Evolutionary conservation across 1,140 invertebrate genomes (phyloP).

Genomic region (Dreissena polymorpha): DNA sequence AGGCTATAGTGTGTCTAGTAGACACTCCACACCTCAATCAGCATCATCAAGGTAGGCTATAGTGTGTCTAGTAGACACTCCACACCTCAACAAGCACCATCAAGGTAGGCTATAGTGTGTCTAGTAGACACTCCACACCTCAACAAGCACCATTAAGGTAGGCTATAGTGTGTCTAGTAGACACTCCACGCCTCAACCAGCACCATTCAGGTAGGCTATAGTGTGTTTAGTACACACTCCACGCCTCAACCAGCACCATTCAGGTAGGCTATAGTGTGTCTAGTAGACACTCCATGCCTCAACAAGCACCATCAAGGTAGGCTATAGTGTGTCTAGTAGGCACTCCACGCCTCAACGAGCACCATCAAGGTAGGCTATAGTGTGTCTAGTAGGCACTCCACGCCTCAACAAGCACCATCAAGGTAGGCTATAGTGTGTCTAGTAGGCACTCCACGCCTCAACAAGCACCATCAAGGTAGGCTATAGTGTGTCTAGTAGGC

Average conservation of each 20-base stretch:
- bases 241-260: conserved; percentile 36
- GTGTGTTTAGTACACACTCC: conserved; percentile 11
- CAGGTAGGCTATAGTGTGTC: conserved; percentile 4
- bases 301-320: conserved; percentile 38
- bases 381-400: conserved; percentile 20
- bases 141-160: conserved; percentile 39
- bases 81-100: conserved; percentile 34
- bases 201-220: conserved; percentile 28
- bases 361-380: conserved; percentile 27
- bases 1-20: too few relatives aligned
- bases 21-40: conserved; percentile 40
- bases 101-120: conserved; percentile 16
- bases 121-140: conserved; percentile 33
- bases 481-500: not conserved
- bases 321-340: not conserved
- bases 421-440: conserved; percentile 5
- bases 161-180: not conserved
- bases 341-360: conserved; percentile 42
- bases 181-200: conserved; percentile 37
- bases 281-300: conserved; percentile 35
- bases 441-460: conserved; percentile 40
- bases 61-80: conserved; percentile 13
- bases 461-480: conserved; percentile 35
- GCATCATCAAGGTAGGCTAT: conserved; percentile 31
- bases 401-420: conserved; percentile 34